Evolutionary conservation across 2,888 invertebrate species (phyloP), one percentile per base, ranked within the genome.

Genomic region (Acleris sparsana): DNA sequence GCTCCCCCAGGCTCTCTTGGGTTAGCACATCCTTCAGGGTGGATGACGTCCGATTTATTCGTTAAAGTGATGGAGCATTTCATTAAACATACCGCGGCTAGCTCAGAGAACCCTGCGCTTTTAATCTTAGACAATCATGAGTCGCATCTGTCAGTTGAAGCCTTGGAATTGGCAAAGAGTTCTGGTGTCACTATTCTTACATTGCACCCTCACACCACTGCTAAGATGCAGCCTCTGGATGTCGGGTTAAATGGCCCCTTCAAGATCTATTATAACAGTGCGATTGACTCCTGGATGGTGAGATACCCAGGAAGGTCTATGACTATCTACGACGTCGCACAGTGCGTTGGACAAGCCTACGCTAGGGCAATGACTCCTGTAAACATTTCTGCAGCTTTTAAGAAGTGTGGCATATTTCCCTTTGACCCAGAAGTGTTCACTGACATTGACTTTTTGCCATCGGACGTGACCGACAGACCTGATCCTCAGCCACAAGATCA

Each of bases 201-300:
- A 4, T 75, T 85, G 61, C 84, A 81, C 46, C 85, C 83, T 13
- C 84, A 87, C 72, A 80, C 80, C 64, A 77, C 79, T 43, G 82
- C 82, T 69, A 82, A 80, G 69, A 68, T 86, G 57, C 86, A 87
- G 73, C 85, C 84, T 29, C 71, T 85, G 25, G 83, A 87, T 72
- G 74, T 80, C 33, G 73, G 77, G 55, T 74, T 84, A 11, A 83
- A 77, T 73, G 79, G 79, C 13, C 84, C 83, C 43, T 78, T 85
- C 60, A 85, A 85, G 62, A 67, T 6, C 71, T 68, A 69, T 63
- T 79, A 78, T 58, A 74, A 77, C 70, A 67, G 71, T 44, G 77
- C 78, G 53, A 70, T 75, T 9, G 76, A 80, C 70, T 63, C 70
- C 13, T 82, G 79, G 78, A 62, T 82, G 76, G 65, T 82, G 66